Evolutionary conservation across 2,888 invertebrate species (phyloP).

Genomic region (Amiota minor): DNA sequence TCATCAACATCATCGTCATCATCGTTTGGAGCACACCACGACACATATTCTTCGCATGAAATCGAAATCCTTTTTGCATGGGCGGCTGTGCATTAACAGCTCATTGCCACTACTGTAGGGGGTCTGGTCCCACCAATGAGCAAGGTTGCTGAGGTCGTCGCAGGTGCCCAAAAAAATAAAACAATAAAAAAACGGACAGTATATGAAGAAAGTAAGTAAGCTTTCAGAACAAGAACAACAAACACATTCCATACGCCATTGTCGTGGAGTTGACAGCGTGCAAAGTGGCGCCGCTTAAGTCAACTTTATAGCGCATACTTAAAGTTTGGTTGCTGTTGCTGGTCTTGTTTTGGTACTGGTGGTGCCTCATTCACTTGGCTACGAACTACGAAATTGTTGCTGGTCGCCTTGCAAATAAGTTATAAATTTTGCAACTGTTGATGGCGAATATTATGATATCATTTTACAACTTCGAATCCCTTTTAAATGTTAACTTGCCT

Average conservation of each 20-base stretch:
- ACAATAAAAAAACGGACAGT: background rate
- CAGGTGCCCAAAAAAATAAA: slow-evolving; percentile 6
- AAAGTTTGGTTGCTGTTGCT: slow-evolving; percentile 10
- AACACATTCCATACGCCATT: background rate
- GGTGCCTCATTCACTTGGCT: slow-evolving; percentile 2
- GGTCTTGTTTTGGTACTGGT: slow-evolving; percentile 23
- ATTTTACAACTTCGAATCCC: slow-evolving; percentile 67
- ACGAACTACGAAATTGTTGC: slow-evolving; percentile 18
- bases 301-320: slow-evolving; percentile 22
- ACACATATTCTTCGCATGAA: slow-evolving; percentile 32
- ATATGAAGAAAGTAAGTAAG: background rate
- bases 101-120: slow-evolving; percentile 70
- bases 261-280: slow-evolving; percentile 4
- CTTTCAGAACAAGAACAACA: background rate
- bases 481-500: background rate
- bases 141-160: background rate
- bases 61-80: slow-evolving; percentile 56
- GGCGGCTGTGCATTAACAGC: slow-evolving; percentile 68
- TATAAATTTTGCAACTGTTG: slow-evolving; percentile 73
- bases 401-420: slow-evolving; percentile 64
- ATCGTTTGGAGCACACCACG: slow-evolving; percentile 11
- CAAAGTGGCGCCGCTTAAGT: slow-evolving; percentile 59
- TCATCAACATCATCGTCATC: background rate
- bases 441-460: slow-evolving; percentile 72
- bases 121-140: slow-evolving; percentile 51